These are phyloP conservation scores for Chromoteleia sp. DNA, from an alignment of 2,888 invertebrate species.

Conservation along the genomic window DNA sequence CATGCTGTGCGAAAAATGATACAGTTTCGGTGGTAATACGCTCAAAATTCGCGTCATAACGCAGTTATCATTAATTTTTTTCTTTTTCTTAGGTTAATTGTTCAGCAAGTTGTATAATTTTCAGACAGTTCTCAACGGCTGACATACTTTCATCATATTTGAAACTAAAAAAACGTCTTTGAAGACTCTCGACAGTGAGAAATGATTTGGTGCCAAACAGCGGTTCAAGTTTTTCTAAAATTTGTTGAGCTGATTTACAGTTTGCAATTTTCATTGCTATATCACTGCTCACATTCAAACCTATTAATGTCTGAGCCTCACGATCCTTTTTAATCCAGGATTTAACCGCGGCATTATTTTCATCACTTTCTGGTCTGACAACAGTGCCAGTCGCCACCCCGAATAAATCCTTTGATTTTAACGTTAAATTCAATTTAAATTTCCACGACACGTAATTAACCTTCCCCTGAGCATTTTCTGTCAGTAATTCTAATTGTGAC, in stretches of 20 bases:
- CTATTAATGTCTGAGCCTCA: slow-evolving; percentile 74
- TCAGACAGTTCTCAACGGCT: slow-evolving; percentile 71
- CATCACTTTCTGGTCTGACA: slow-evolving; percentile 11
- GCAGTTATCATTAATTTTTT: slow-evolving; percentile 45
- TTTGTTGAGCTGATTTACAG: slow-evolving; percentile 61
- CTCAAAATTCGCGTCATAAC: slow-evolving; percentile 63
- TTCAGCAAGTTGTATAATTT: slow-evolving; percentile 62
- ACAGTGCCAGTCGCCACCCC: not conserved
- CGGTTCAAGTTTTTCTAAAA: slow-evolving; percentile 65
- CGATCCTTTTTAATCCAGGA: slow-evolving; percentile 70
- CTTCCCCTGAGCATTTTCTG: slow-evolving; percentile 66
- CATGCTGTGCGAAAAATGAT: slow-evolving; percentile 72
- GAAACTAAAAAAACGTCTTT: slow-evolving; percentile 72
- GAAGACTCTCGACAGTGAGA: slow-evolving; percentile 66
- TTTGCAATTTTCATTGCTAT: slow-evolving; percentile 70
- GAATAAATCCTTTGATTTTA: slow-evolving; percentile 71
- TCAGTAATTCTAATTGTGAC: not conserved
- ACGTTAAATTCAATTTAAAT: slow-evolving; percentile 73
- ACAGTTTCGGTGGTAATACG: slow-evolving; percentile 70
- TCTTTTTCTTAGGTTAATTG: not conserved
- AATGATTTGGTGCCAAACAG: slow-evolving; percentile 71
- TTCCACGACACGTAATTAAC: slow-evolving; percentile 73
- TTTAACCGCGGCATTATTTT: slow-evolving; percentile 56
- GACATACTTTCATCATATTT: slow-evolving; percentile 70
- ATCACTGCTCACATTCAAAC: slow-evolving; percentile 71